Conservation (phyloP, 2,888 invertebrate genomes). For the Cacoxenus indagator region DNA sequence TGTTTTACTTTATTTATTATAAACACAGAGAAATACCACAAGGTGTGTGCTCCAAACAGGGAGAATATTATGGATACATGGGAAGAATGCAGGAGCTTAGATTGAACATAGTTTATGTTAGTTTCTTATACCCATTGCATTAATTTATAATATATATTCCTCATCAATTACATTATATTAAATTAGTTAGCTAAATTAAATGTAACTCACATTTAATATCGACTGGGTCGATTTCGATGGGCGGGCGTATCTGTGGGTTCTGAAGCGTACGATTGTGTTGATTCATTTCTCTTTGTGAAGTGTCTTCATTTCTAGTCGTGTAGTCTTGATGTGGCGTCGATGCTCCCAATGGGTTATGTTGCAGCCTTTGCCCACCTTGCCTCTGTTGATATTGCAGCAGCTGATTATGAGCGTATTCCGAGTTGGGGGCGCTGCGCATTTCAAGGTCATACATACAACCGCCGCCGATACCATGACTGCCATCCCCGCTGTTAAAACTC, state of each 20-base stretch:
- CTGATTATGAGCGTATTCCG: constrained; percentile 58
- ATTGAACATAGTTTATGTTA: too few relatives aligned
- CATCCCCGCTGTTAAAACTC: constrained; percentile 6
- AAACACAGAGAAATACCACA: background rate
- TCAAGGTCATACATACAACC: constrained; percentile 56
- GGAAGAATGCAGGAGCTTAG: too few relatives aligned
- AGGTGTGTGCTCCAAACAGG: too few relatives aligned
- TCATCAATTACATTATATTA: constrained; percentile 6
- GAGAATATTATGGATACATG: background rate
- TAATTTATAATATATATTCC: too few relatives aligned
- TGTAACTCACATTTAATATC: constrained; percentile 55
- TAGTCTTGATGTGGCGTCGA: constrained; percentile 29
- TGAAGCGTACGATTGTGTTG: constrained; percentile 36
- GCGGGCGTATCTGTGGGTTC: constrained; percentile 52
- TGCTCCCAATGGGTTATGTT: constrained; percentile 23
- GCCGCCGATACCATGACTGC: constrained; percentile 22
- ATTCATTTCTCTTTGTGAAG: constrained; percentile 50
- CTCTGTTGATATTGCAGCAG: constrained; percentile 59
- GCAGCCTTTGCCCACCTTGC: constrained; percentile 22
- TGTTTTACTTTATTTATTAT: too few relatives aligned
- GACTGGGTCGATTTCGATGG: constrained; percentile 43
- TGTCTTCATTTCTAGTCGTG: background rate
- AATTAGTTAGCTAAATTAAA: background rate
- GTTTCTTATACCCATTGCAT: too few relatives aligned
- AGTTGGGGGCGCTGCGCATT: constrained; percentile 33